Evolutionary conservation across 1,140 invertebrate species (phyloP).

Genomic region (Solenopsis fugax): DNA sequence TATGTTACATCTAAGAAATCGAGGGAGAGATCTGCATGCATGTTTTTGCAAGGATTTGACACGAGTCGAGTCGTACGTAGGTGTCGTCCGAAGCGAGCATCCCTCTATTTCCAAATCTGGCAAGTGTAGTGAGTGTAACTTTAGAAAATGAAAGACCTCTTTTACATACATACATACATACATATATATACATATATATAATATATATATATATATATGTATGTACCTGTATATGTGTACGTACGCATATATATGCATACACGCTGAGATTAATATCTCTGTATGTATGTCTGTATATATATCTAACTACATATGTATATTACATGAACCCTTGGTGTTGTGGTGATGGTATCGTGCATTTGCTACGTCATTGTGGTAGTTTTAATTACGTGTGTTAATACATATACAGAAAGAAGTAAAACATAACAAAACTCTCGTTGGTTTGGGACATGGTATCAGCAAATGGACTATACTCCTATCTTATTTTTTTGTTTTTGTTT

Average conservation of each 20-base stretch:
- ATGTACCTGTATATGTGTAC: slow-evolving; percentile 45
- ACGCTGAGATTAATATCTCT: slow-evolving; percentile 19
- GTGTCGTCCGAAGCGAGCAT: slow-evolving; percentile 83
- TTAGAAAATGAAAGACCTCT: slow-evolving; percentile 72
- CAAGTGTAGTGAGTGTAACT: slow-evolving; percentile 84
- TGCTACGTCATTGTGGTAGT: slow-evolving; percentile 85
- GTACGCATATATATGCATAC: slow-evolving; percentile 53
- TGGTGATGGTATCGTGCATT: slow-evolving; percentile 87
- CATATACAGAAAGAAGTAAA: slow-evolving; percentile 53
- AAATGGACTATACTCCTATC: slow-evolving; percentile 82
- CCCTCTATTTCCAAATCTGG: slow-evolving; percentile 86
- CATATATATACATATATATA: slow-evolving; percentile 60
- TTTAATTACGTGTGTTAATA: slow-evolving; percentile 68
- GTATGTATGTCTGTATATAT: slow-evolving; percentile 59
- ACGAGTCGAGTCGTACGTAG: slow-evolving; percentile 81
- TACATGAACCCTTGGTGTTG: slow-evolving; percentile 82
- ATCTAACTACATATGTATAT: slow-evolving; percentile 64
- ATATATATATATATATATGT: slow-evolving; percentile 77
- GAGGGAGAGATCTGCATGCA: slow-evolving; percentile 86
- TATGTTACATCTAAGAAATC: slow-evolving; percentile 83
- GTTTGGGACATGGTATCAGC: slow-evolving; percentile 79
- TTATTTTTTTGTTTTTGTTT: slow-evolving; percentile 34
- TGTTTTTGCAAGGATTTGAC: slow-evolving; percentile 82
- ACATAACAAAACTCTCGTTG: slow-evolving; percentile 66
- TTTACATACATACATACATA: slow-evolving; percentile 73